Conservation (phyloP, 2,888 invertebrate species). For the Ophioninae sp. region DNA sequence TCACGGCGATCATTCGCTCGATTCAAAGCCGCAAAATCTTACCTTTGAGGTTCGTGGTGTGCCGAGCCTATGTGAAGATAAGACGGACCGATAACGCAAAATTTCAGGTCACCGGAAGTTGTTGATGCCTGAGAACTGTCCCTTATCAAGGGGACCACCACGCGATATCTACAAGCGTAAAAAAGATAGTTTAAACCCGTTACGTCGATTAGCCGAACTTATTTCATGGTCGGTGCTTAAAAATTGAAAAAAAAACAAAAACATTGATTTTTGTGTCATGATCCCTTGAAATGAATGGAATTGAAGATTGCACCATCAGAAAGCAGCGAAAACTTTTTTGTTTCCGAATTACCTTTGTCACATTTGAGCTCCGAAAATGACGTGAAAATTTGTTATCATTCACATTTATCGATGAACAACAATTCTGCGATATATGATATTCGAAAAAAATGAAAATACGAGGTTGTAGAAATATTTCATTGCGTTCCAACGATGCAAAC, state of each 20-base stretch:
- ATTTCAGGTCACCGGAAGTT: constrained; percentile 67
- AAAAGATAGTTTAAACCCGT: background rate
- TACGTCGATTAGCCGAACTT: background rate
- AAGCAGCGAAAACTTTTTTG: no score
- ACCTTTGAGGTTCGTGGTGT: background rate
- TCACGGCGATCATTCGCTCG: background rate
- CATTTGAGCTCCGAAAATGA: no score
- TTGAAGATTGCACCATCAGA: no score
- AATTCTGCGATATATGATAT: no score
- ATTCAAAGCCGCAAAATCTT: constrained; percentile 15
- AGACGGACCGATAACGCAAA: constrained; percentile 50
- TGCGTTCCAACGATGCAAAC: no score
- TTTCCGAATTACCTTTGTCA: no score
- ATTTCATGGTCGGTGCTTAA: background rate
- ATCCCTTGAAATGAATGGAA: background rate
- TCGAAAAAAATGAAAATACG: no score
- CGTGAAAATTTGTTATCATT: no score
- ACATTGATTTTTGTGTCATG: background rate
- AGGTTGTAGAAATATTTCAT: no score
- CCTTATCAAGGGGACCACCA: constrained; percentile 42
- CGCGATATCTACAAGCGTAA: background rate
- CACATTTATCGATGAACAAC: no score
- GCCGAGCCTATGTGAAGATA: constrained; percentile 43
- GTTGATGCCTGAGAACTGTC: constrained; percentile 42
- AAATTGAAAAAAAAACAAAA: background rate